phyloP scores from a whole-genome alignment of 1,140 invertebrate genomes.

The Aphis gossypii region DNA sequence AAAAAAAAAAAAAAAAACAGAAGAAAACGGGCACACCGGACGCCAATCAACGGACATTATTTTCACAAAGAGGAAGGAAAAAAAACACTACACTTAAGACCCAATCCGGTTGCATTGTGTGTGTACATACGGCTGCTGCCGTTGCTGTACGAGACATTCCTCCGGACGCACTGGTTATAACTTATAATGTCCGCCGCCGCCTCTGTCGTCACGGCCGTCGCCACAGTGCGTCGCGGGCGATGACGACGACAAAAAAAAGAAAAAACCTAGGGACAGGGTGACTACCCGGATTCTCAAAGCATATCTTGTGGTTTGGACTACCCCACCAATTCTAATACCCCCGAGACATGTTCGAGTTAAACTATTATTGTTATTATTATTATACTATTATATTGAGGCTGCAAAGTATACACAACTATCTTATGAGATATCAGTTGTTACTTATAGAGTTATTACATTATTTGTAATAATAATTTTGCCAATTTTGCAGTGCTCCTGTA shows the following conservation, averaged over 20 bases:
- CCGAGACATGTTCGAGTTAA: background rate
- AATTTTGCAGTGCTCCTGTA: background rate
- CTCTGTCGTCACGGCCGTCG: background rate
- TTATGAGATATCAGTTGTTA: background rate
- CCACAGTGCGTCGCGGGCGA: background rate
- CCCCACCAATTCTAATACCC: background rate
- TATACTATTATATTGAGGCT: background rate
- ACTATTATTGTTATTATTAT: background rate
- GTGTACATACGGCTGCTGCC: background rate
- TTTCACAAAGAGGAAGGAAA: constrained; percentile 20
- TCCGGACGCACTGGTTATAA: background rate
- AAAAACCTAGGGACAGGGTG: background rate
- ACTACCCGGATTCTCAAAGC: background rate
- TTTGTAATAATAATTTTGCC: background rate
- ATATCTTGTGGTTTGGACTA: background rate
- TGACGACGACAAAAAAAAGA: background rate
- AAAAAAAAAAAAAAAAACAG: constrained; percentile 10
- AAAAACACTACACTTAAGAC: constrained; percentile 12
- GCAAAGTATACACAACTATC: background rate
- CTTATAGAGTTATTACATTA: background rate
- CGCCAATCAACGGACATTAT: constrained; percentile 47
- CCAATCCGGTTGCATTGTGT: constrained; percentile 45
- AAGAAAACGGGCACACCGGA: constrained; percentile 45
- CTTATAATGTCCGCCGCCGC: background rate
- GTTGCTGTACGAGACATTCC: constrained; percentile 7